These are phyloP conservation scores for Cantharis lateralis DNA, from an alignment of 2,888 invertebrate genomes.

Conservation along the genomic window DNA sequence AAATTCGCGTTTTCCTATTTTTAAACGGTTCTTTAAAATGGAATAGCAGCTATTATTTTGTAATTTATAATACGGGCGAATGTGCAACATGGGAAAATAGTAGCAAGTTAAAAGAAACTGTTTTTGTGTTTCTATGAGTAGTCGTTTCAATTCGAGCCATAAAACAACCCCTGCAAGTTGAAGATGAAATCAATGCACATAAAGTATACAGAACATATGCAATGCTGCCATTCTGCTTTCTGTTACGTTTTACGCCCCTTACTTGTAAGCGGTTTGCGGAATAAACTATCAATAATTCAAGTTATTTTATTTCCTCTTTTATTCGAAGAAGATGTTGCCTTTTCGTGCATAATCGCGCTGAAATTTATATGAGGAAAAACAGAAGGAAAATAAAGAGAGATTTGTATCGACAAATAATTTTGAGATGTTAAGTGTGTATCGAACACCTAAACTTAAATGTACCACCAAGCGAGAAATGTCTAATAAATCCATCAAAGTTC, in stretches of 20 bases:
- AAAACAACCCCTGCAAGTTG: slow-evolving; percentile 36
- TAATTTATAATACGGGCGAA: not conserved
- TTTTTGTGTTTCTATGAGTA: slow-evolving; percentile 29
- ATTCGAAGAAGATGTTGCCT: not conserved
- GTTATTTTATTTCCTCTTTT: slow-evolving; percentile 36
- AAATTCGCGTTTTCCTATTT: not conserved
- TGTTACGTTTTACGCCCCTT: slow-evolving; percentile 43
- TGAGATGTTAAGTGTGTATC: slow-evolving; percentile 18
- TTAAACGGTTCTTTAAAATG: not conserved
- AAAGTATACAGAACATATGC: slow-evolving; percentile 41
- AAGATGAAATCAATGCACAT: slow-evolving; percentile 42
- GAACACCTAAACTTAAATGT: slow-evolving; percentile 25
- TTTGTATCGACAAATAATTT: slow-evolving; percentile 6
- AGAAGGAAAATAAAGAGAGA: not conserved
- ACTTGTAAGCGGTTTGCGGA: slow-evolving; percentile 39
- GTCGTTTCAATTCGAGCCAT: slow-evolving; percentile 30
- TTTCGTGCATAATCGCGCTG: not conserved
- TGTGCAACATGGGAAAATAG: slow-evolving; percentile 14
- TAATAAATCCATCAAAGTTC: slow-evolving; percentile 40
- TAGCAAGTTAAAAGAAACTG: slow-evolving; percentile 14
- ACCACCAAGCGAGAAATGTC: slow-evolving; percentile 33
- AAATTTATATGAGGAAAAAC: not conserved
- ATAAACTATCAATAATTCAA: slow-evolving; percentile 47
- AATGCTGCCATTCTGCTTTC: slow-evolving; percentile 40
- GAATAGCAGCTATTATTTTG: not conserved